These are phyloP conservation scores for Cheilinus undulatus DNA, from an alignment of 2,113 vertebrate genomes.

Conservation along the genomic window DNA sequence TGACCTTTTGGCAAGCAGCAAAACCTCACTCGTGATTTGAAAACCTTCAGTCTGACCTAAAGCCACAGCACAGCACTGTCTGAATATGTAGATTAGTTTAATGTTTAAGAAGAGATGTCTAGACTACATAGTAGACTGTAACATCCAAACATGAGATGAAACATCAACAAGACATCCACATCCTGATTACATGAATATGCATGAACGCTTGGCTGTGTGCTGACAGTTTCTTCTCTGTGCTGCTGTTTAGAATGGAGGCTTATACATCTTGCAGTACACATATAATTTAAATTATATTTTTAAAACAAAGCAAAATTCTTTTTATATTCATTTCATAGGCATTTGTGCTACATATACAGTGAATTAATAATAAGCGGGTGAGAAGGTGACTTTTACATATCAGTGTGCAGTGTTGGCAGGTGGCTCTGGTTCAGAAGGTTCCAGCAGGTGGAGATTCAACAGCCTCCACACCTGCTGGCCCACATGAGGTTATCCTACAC, in stretches of 20 bases:
- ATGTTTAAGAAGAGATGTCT: neutral
- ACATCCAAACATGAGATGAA: constrained; percentile 8
- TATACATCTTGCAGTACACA: neutral
- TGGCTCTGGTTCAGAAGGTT: constrained; percentile 32
- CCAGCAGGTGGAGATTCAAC: constrained; percentile 56
- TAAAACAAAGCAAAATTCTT: neutral
- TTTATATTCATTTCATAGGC: neutral
- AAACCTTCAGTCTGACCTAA: neutral
- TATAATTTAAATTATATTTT: neutral
- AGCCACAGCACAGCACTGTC: neutral
- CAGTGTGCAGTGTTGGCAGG: constrained; percentile 1
- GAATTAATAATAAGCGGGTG: neutral
- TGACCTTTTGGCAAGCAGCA: neutral
- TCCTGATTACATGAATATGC: constrained; percentile 2
- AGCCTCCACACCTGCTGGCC: constrained; percentile 51
- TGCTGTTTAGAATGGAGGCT: neutral
- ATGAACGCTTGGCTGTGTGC: neutral
- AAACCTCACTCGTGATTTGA: neutral
- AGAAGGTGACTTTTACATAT: neutral
- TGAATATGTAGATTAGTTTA: neutral
- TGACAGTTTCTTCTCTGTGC: neutral
- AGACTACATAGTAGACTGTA: constrained; percentile 4
- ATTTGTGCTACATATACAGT: neutral
- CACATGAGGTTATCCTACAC: constrained; percentile 26
- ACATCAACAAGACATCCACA: neutral